phyloP scores from a whole-genome alignment of 2,888 invertebrate species.

The Heliconius cydno region DNA sequence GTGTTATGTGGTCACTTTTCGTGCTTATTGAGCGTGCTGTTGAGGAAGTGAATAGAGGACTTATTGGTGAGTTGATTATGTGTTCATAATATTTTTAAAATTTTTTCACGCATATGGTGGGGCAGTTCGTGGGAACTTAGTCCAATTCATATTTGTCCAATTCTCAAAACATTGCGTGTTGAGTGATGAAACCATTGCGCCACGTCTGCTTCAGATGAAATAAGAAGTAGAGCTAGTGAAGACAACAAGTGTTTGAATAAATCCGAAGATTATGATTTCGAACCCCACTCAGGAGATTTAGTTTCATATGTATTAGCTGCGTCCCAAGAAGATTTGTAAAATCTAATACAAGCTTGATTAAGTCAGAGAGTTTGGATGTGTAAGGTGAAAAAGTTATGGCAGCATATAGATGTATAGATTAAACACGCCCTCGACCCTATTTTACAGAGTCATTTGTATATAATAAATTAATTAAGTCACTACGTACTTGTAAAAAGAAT shows the following conservation, averaged over 20 bases:
- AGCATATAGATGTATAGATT: neutral
- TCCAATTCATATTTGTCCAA: too few species aligned
- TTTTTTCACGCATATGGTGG: neutral
- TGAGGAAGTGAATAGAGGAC: slow-evolving; percentile 94
- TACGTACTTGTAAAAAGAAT: neutral
- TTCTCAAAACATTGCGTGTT: neutral
- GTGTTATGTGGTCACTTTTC: slow-evolving; percentile 98
- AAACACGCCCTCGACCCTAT: slow-evolving; percentile 1
- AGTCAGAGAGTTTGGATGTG: neutral
- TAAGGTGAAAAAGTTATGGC: neutral
- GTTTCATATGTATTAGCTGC: too few species aligned
- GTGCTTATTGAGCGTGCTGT: slow-evolving; percentile 98
- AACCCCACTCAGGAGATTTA: too few species aligned
- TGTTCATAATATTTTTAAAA: neutral
- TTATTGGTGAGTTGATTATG: slow-evolving; percentile 80
- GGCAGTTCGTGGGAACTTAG: neutral
- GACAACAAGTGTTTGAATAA: too few species aligned
- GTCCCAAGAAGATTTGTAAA: too few species aligned
- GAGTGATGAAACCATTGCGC: too few species aligned
- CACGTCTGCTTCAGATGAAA: too few species aligned
- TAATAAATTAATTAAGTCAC: neutral
- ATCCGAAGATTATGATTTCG: too few species aligned
- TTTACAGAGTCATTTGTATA: neutral
- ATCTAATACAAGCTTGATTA: neutral
- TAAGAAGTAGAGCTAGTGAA: too few species aligned